These are phyloP conservation scores for Eidolon helvum DNA, from an alignment of 2,113 vertebrate genomes.

Conservation along the genomic window DNA sequence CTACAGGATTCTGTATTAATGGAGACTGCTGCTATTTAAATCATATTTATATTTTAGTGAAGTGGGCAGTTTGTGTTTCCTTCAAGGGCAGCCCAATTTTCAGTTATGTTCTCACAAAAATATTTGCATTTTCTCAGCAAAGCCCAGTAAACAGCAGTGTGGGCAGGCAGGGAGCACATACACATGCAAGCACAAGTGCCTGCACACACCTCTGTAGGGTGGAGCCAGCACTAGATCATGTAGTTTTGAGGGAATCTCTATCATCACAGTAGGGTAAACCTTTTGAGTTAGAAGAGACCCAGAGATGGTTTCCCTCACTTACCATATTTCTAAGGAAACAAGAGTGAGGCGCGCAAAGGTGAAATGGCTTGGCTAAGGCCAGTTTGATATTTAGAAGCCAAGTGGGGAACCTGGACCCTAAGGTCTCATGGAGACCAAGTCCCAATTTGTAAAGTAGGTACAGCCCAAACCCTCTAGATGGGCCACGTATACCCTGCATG, in stretches of 20 bases:
- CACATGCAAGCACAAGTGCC: neutral
- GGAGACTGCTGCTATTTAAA: neutral
- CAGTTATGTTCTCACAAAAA: conserved; percentile 20
- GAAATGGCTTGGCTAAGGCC: neutral
- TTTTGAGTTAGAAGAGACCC: neutral
- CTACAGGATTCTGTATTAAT: neutral
- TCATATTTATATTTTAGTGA: neutral
- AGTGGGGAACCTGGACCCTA: neutral
- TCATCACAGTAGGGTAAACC: neutral
- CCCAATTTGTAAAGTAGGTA: neutral
- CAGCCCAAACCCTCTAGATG: neutral
- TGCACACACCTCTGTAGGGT: too few relatives aligned
- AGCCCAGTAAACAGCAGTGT: neutral
- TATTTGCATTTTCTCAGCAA: neutral
- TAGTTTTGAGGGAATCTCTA: neutral
- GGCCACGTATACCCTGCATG: neutral
- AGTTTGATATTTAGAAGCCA: neutral
- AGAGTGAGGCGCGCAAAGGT: neutral
- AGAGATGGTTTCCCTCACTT: neutral
- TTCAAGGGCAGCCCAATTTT: neutral
- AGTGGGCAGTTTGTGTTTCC: neutral
- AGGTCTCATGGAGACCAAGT: neutral
- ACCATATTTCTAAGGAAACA: neutral
- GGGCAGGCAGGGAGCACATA: neutral
- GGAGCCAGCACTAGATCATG: neutral